Percentiles rank a stretch among this genome's conserved stretches.
These are phyloP conservation scores for Cheilosia grossa DNA, from an alignment of 2,888 invertebrate species.

Conservation along the genomic window DNA sequence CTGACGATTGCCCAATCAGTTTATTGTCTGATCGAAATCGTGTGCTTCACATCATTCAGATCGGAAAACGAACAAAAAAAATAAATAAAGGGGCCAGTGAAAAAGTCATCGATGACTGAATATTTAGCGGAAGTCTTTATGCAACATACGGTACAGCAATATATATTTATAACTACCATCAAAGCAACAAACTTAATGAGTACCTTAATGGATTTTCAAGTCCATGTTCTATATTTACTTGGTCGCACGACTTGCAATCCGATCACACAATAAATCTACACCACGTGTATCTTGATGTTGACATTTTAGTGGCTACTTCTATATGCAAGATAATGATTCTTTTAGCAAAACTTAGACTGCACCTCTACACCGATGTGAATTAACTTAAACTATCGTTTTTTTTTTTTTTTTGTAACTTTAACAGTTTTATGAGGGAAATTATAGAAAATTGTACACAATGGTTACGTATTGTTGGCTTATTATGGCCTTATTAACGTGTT, in stretches of 20 bases:
- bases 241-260: conserved; percentile 36
- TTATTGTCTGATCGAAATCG: conserved; percentile 32
- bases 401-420: background rate
- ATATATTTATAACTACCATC: conserved; percentile 1
- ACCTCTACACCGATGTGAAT: conserved; percentile 10
- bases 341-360: conserved; percentile 28
- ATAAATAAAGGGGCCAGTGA: background rate
- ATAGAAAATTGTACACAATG: conserved; percentile 7
- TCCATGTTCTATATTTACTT: conserved; percentile 51
- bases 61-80: background rate
- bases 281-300: conserved; percentile 43
- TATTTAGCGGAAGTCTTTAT: conserved; percentile 53
- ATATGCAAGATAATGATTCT: background rate
- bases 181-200: conserved; percentile 44
- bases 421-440: conserved; percentile 14
- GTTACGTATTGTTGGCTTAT: conserved; percentile 15
- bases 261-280: conserved; percentile 34
- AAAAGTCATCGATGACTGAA: conserved; percentile 58
- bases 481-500: conserved; percentile 32
- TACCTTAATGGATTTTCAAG: conserved; percentile 48
- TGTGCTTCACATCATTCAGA: conserved; percentile 19
- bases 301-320: conserved; percentile 35
- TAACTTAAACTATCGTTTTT: background rate
- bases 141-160: conserved; percentile 16
- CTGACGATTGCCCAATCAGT: conserved; percentile 22